These are phyloP conservation scores for Popillia japonica DNA, from an alignment of 1,140 invertebrate species.

Conservation along the genomic window DNA sequence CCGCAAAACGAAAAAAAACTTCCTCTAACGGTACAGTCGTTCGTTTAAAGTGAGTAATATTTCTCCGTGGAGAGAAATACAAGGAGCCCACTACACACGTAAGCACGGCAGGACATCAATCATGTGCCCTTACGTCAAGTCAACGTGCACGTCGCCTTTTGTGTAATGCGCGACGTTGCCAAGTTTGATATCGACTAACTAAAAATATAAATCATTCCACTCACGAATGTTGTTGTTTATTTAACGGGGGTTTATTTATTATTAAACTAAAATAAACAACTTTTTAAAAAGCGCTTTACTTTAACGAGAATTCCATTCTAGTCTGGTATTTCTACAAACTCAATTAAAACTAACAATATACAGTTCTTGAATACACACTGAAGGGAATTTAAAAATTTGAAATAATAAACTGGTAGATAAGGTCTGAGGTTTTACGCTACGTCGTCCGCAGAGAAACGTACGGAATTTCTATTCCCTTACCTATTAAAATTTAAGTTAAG, in stretches of 20 bases:
- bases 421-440: too few relatives aligned
- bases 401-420: too few relatives aligned
- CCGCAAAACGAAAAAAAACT: background rate
- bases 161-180: background rate
- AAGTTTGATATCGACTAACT: background rate
- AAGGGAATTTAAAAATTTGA: too few relatives aligned
- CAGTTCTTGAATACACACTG: too few relatives aligned
- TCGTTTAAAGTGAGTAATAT: background rate
- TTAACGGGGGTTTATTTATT: background rate
- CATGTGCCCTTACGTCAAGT: background rate
- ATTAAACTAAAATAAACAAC: too few relatives aligned
- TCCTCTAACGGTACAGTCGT: background rate
- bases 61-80: background rate
- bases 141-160: background rate
- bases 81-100: background rate
- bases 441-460: too few relatives aligned
- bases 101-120: background rate
- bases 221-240: background rate
- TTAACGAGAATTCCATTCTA: too few relatives aligned
- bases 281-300: too few relatives aligned
- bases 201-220: background rate
- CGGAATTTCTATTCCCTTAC: too few relatives aligned
- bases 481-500: too few relatives aligned
- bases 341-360: too few relatives aligned
- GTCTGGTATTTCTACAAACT: too few relatives aligned